Base-by-base conservation (phyloP, 2,888 invertebrate genomes). In the Pinctada fucata region DNA sequence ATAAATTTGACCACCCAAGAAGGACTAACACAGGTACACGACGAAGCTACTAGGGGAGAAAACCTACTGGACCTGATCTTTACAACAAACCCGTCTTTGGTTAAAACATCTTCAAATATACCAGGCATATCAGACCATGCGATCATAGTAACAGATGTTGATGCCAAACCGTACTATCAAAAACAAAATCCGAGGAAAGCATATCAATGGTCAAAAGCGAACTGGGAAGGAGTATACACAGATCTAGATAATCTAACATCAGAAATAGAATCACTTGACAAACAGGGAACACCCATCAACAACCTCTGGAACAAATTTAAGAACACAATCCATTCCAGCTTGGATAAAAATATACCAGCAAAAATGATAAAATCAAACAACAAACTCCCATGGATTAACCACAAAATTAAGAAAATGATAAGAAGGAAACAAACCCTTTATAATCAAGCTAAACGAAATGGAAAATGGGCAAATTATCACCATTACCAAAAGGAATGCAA, bases 71-170 rank as follows among this genome's bases (percentile, higher is more conserved):
- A 83, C 50, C 65, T 77, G 13, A 63, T 78, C 2, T 81, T 83
- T 51, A 81, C 81, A 10, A 68, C 72, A 4, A 79, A 81, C 72
- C 72, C 72, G 45, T 74, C 81, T 3, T 58, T 80, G 31, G 66
- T 80, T 3, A 82, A 82, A 71, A 78, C 72, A 10, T 51, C 71
- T 8, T 2, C 75, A 13, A 79, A 16, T 6, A 70, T 49, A 3
- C 75, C 78, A 68, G 75, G 80, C 6, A 58, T 79, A 64, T 79
- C 76, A 2, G 80, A 82, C 63, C 82, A 79, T 50, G 69, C 73
- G 74, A 81, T 79, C 31, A 58, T 81, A 3, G 67, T 75, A 2
- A 70, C n/a, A 10, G 66, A 66, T 16, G 5, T 31, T 4, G 66
- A 10, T 16, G n/a, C 66, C n/a, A 16, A 66, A 66, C 66, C 66